Evolutionary conservation across 2,888 invertebrate genomes (phyloP), one percentile per base, ranked within the genome.

Genomic region (Augochlorella aurata): DNA sequence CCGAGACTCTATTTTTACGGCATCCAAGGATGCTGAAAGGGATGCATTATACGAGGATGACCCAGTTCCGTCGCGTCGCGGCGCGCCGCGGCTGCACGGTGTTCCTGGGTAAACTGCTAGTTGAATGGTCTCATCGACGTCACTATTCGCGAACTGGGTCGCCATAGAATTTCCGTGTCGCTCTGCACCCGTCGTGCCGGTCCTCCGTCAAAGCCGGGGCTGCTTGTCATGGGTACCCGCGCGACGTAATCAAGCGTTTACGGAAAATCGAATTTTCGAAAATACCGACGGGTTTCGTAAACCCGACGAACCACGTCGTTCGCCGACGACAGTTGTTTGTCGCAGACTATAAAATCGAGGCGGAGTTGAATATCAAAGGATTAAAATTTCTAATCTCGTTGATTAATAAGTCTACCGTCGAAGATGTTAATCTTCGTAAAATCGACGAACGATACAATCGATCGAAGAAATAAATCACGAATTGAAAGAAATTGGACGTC

Each of bases 91-190:
- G 74, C 66, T 54, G 63, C 66, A 84, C 83, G 87, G 85, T 90
- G 89, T 83, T 84, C 82, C 83, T 86, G 83, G 88, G 81, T 88
- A 83, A 88, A 86, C 73, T 81, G 77, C 84, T 87, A 86, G 89
- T 88, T 90, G 89, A 89, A 90, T 85, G 82, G 77, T 81, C 80
- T 72, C 66, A 84, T 68, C 79, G 78, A 87, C 84, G 87, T 87
- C 82, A 87, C 71, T 76, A 74, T 65, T 82, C 65, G 65, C 82
- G 24, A 86, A 87, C 81, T 82, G 65, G 82, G 82, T 85, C 82
- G 69, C 78, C 81, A 82, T 79, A 77, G 77, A 74, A 74, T 84
- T 77, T 74, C 82, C 74, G 72, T 66, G 65, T 69, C 21, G 49
- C 65, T 66, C 69, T 68, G 84, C 61, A 49, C 58, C 70, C 67